Conservation (phyloP, 1,140 invertebrate species). For the Holcopasites calliopsidis region DNA sequence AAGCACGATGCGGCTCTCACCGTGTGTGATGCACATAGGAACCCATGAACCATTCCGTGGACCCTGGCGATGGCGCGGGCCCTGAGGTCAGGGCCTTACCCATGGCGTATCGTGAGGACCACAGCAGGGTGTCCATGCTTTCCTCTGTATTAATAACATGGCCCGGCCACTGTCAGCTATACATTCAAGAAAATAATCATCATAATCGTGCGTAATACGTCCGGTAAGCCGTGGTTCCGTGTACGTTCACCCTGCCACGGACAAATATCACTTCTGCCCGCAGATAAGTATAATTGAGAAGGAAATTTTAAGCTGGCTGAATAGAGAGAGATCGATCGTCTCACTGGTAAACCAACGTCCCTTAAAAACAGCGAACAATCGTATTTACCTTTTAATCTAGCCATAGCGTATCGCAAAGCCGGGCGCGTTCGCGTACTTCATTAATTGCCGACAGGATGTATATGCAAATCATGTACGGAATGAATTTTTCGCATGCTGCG, state of each 20-base stretch:
- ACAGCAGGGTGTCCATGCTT: slow-evolving; percentile 70
- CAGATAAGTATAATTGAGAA: background rate
- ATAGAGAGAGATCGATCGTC: background rate
- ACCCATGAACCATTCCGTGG: slow-evolving; percentile 34
- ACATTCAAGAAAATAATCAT: slow-evolving; percentile 69
- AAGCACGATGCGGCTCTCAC: slow-evolving; percentile 31
- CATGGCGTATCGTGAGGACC: slow-evolving; percentile 68
- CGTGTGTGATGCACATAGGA: slow-evolving; percentile 43
- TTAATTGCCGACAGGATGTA: slow-evolving; percentile 46
- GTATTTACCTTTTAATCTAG: slow-evolving; percentile 27
- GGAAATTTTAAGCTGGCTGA: too few relatives aligned
- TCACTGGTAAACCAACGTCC: background rate
- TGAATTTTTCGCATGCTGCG: slow-evolving; percentile 64
- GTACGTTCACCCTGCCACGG: slow-evolving; percentile 36
- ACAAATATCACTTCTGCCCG: slow-evolving; percentile 22
- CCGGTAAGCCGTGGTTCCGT: slow-evolving; percentile 48
- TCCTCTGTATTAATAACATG: slow-evolving; percentile 69
- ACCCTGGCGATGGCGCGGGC: slow-evolving; percentile 43
- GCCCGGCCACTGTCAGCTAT: slow-evolving; percentile 59
- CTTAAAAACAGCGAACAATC: slow-evolving; percentile 9
- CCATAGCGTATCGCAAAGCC: background rate
- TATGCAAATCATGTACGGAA: slow-evolving; percentile 60
- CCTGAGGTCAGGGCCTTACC: slow-evolving; percentile 67
- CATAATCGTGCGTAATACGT: slow-evolving; percentile 69
- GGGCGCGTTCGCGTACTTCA: slow-evolving; percentile 36